Evolutionary conservation across 2,797 vertebrate species (phyloP), one percentile per base, ranked within the genome.

Genomic region (Clamator glandarius): DNA sequence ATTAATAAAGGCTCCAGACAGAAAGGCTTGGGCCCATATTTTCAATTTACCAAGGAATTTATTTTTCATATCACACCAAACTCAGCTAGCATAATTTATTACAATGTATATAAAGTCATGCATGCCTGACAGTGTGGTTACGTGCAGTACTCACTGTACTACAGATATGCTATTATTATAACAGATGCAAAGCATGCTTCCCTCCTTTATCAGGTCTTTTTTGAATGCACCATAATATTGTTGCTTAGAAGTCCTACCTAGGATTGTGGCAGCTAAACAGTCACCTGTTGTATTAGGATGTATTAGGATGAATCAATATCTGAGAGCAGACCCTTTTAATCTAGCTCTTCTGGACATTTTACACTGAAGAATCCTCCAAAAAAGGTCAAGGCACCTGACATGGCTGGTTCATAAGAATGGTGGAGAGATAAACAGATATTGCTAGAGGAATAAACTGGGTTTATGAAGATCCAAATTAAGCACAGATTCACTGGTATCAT

Each of bases 401-500:
- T 2, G 0, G 39, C 77, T 74, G 36, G 19, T n/a, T 82, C 61
- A 50, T 8, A 59, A 44, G n/a, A 90, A 39, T 26, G 12, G 42
- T 54, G 52, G n/a, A 83, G 36, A 29, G 19, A 79, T 25, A 50
- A 74, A 26, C 12, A 77, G 29, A 42, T 68, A 58, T 8, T 63
- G 39, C 44, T 55, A 35, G 29, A 57, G n/a, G 33, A 68, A 89
- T 28, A 25, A 86, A 68, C 0, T 20, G 48, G 74, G 62, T 58
- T 62, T 55, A 41, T 26, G 25, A 84, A 54, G 51, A 83, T 29
- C 6, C 35, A 4, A 0, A 72, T 85, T 66, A 78, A 3, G 25
- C 57, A 82, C 89, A 89, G 81, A 55, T 80, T 78, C 83, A 82
- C 44, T 76, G 48, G 42, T 66, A 91, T 35, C 11, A 54, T 58